Evolutionary conservation across 2,113 vertebrate genomes (phyloP), one percentile per base, ranked within the genome.

Genomic region (Lanius collurio): DNA sequence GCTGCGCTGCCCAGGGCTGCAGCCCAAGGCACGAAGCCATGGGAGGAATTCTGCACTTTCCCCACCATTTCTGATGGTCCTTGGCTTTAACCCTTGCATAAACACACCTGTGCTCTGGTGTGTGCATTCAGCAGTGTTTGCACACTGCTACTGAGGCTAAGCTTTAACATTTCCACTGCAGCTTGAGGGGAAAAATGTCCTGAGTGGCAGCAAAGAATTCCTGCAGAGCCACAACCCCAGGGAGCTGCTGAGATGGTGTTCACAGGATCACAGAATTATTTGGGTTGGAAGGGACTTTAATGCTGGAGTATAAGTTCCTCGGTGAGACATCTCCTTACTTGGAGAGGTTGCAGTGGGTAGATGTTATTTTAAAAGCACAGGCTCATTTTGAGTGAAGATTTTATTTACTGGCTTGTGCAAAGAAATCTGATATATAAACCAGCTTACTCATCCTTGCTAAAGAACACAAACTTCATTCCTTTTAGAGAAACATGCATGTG

Each of bases 271-370:
- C 15, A 4, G 55, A 6, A 28, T 63, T 83, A 41, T 90, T 70
- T 90, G 64, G 35, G 35, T 70, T 77, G 80, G 88, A 83, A 56
- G 41, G 49, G 71, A 50, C 22, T 18, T 56, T 33, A 33, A 55
- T 17, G 59, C 4, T 71, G 62, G 67, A 87, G 15, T 30, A 7
- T 1, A 8, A 26, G 18, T 15, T 68, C 57, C 57, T 76, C 77
- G 39, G 59, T 70, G n/a, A 68, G 63, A 77, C 31, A 70, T 65
- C 41, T 11, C 94, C 95, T 96, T 95, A 95, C 76, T 94, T 94
- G 92, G 93, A 88, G 69, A 88, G 31, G 7, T 0, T 86, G 79
- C 47, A 78, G 68, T 37, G 49, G 23, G 67, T 86, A 13, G 56
- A 68, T 57, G 69, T 53, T 94, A 82, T 93, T 92, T 89, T 94